These are phyloP conservation scores for Mimachlamys varia DNA, from an alignment of 2,888 invertebrate species.

Conservation along the genomic window DNA sequence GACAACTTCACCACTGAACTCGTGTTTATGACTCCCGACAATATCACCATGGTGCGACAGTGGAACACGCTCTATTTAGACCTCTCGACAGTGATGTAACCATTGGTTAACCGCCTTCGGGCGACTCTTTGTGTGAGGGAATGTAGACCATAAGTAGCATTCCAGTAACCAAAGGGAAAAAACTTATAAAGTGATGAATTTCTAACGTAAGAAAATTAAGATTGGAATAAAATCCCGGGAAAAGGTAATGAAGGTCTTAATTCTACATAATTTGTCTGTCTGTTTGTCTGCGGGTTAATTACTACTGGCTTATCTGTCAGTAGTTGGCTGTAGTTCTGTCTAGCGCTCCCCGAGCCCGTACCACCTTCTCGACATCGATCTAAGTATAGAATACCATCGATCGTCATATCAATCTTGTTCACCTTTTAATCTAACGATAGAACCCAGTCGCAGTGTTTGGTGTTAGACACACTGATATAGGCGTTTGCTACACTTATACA, in stretches of 20 bases:
- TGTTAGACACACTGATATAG: not conserved
- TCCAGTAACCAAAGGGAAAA: not conserved
- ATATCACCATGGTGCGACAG: no score
- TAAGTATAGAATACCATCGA: conserved; percentile 23
- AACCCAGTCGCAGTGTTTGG: not conserved
- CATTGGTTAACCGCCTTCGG: conserved; percentile 14
- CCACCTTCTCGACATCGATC: not conserved
- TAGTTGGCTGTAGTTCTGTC: not conserved
- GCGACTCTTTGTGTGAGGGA: not conserved
- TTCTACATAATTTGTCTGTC: conserved; percentile 31
- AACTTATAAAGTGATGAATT: not conserved
- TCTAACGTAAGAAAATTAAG: not conserved
- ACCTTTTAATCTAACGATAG: conserved; percentile 32
- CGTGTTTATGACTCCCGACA: no score
- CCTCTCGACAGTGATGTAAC: not conserved
- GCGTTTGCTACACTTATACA: not conserved
- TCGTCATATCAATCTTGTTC: conserved; percentile 14
- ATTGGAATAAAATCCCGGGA: not conserved
- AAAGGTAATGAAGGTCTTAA: not conserved
- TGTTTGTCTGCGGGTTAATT: conserved; percentile 13
- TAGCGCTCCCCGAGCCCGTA: not conserved
- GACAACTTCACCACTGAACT: no score
- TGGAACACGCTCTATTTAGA: not conserved
- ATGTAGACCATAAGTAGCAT: not conserved
- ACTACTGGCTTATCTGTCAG: not conserved